Percentiles rank a stretch among this genome's conserved stretches.
Conservation (phyloP, 2,113 vertebrate species). For the Recurvirostra avosetta region DNA sequence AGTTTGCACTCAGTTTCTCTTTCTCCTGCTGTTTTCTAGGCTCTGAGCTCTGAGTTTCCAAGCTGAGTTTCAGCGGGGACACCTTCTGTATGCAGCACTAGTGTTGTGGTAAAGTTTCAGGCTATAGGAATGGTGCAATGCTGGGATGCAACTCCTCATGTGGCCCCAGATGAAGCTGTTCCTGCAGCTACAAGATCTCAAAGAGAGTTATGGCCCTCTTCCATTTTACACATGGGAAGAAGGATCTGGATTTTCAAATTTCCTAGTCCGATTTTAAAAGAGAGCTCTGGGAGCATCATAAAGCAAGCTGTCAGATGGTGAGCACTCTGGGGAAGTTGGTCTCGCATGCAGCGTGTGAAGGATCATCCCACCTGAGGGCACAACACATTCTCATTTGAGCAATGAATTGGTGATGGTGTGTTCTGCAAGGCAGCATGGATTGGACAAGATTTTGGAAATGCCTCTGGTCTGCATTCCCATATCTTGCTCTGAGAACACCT, state of each 20-base stretch:
- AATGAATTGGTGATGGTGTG: background rate
- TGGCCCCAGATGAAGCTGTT: background rate
- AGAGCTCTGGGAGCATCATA: background rate
- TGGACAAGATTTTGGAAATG: background rate
- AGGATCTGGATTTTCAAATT: background rate
- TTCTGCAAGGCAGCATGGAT: background rate
- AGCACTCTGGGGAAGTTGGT: background rate
- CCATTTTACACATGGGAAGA: background rate
- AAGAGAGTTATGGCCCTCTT: background rate
- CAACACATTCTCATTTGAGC: background rate
- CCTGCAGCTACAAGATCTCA: background rate
- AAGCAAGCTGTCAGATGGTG: background rate
- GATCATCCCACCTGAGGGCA: background rate
- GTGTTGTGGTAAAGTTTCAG: background rate
- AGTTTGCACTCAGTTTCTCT: background rate
- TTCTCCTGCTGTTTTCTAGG: background rate
- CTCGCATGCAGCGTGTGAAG: background rate
- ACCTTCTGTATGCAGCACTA: background rate
- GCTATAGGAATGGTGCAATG: background rate
- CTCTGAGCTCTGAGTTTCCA: background rate
- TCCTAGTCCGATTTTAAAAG: background rate
- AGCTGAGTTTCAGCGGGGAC: background rate
- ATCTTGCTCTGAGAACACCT: background rate
- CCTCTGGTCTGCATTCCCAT: background rate
- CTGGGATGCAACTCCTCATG: background rate